Conservation (phyloP, 1,140 invertebrate genomes). For the Aphis gossypii region DNA sequence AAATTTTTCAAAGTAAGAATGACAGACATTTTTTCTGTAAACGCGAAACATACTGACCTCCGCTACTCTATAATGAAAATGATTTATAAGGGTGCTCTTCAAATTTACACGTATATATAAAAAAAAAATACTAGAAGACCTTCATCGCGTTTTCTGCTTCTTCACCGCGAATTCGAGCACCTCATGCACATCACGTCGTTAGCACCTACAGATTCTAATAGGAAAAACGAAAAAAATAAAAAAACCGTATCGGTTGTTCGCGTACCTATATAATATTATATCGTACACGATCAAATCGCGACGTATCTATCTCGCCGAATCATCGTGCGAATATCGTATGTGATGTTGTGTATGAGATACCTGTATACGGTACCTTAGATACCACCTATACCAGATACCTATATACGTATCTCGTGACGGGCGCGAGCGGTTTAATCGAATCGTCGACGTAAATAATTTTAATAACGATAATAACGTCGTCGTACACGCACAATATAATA, state of each 20-base stretch:
- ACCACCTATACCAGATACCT: too few species aligned
- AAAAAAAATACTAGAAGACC: not conserved
- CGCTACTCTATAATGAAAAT: not conserved
- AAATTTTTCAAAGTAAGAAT: too few species aligned
- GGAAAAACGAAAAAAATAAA: not conserved
- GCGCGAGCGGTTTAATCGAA: not conserved
- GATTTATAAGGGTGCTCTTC: not conserved
- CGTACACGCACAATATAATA: not conserved
- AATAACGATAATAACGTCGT: not conserved
- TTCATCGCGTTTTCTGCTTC: fast-evolving
- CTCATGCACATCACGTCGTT: not conserved
- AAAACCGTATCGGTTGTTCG: not conserved
- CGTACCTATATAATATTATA: not conserved
- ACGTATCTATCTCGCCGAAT: not conserved
- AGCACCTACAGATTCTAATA: not conserved
- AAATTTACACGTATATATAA: not conserved
- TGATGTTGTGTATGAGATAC: too few species aligned
- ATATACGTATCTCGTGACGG: not conserved
- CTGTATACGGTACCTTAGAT: too few species aligned
- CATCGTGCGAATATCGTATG: too few species aligned
- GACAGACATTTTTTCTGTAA: too few species aligned
- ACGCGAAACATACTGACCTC: not conserved
- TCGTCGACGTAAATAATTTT: not conserved
- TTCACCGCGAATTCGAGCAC: not conserved
- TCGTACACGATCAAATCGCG: not conserved